Evolutionary conservation across 2,113 vertebrate genomes (phyloP), one percentile per base, ranked within the genome.

Genomic region (Nothoprocta perdicaria): DNA sequence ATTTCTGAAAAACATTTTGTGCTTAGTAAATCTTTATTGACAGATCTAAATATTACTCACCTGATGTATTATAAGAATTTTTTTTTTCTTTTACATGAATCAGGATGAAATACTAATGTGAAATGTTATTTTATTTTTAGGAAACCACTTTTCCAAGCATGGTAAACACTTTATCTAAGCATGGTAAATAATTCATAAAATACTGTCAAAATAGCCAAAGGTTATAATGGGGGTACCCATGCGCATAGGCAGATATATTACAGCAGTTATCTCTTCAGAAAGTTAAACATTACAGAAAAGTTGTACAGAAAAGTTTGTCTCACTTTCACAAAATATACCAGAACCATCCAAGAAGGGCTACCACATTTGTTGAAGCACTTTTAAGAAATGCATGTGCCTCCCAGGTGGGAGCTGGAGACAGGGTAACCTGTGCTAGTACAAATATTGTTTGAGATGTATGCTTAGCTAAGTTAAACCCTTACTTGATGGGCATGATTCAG

Each of bases 1-100:
- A 53, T 60, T 46, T 48, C 68, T 72, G 46, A 50, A 80, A 90
- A 60, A n/a, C 1, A 0, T 33, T 79, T 86, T 71, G 23, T 66
- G 53, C n/a, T 83, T 68, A 18, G n/a, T 74, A 68, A 80, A 79
- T 63, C 16, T 60, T 62, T 50, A 76, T 17, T 72, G 81, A 62
- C 46, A 72, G 77, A 61, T 83, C 50, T 48, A 81, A 73, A 57
- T 63, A 57, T 19, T 63, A 17, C 23, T 55, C 19, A 57, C 7
- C 16, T 24, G 14, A n/a, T 62, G 14, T 50, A 35, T 29, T 17
- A 2, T 35, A 61, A 83, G 21, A 52, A n/a, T n/a, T 33, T 66
- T 50, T 66, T 61, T 22, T 10, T 31, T 78, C 11, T 45, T 67
- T 14, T 52, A 5, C 6, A 19, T 52, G 40, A 31, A 46, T 58